Percentiles rank a stretch among this genome's conserved stretches.
phyloP scores from a whole-genome alignment of 2,797 vertebrate species.

The Hippoglossus hippoglossus region DNA sequence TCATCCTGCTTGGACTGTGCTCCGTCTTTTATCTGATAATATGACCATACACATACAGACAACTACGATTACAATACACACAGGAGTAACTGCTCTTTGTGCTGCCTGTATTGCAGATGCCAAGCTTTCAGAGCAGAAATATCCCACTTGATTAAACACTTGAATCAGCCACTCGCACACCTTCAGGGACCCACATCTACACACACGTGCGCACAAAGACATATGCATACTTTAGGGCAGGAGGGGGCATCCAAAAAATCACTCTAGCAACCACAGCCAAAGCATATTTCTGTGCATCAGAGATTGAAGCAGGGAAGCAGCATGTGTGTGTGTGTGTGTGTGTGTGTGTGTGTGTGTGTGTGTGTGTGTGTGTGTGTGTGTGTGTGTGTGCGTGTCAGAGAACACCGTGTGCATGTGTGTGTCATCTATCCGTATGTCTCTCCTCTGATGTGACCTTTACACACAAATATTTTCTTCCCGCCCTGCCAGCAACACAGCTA shows the following conservation, averaged over 20 bases:
- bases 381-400: slow-evolving; percentile 10
- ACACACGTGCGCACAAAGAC: slow-evolving; percentile 43
- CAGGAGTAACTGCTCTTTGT: slow-evolving; percentile 47
- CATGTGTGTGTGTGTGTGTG: slow-evolving; percentile 15
- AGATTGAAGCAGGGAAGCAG: slow-evolving; percentile 1
- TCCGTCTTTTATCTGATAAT: too few species aligned
- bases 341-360: slow-evolving; percentile 19
- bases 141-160: slow-evolving; percentile 73
- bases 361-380: slow-evolving; percentile 32
- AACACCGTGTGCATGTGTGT: slow-evolving; percentile 35
- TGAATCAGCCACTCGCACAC: slow-evolving; percentile 65
- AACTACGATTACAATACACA: slow-evolving; percentile 25
- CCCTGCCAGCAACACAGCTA: slow-evolving; percentile 79
- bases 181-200: slow-evolving; percentile 58
- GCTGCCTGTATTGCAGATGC: slow-evolving; percentile 55
- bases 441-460: slow-evolving; percentile 83
- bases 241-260: slow-evolving; percentile 32
- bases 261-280: slow-evolving; percentile 26
- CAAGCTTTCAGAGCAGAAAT: slow-evolving; percentile 63
- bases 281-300: slow-evolving; percentile 31
- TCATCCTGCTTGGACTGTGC: too few species aligned
- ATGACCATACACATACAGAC: slow-evolving; percentile 1
- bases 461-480: slow-evolving; percentile 77
- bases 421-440: slow-evolving; percentile 75
- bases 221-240: slow-evolving; percentile 45